Base-by-base conservation (phyloP, 2,888 invertebrate species). In the Epirrita christyi region DNA sequence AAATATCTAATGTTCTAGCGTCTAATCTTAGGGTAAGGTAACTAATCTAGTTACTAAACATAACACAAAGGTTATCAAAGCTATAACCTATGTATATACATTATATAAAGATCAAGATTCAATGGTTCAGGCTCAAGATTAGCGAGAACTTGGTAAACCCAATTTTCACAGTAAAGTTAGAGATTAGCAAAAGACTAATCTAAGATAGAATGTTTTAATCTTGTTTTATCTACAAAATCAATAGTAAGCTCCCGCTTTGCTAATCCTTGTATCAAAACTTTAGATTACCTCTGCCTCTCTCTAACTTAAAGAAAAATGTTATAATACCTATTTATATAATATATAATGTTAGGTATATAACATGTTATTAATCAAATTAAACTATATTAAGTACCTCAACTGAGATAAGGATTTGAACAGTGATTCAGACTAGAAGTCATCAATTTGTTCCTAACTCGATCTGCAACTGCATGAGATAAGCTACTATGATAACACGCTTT, bases 391-490 rank as follows among this genome's bases (percentile, higher is more conserved):
- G 44, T 50, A 48, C 55, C 41, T 58, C 38, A 10, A 40, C 53
- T 53, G 40, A 61, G 59, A 53, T 55, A 44, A 47, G 57, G 59
- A 63, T 61, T 63, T 43, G 45, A 59, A 55, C 64, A 53, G 61
- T 55, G 64, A 67, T 64, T 67, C 55, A 52, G 55, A 48, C 58
- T 63, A 63, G 43, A 21, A 64, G 60, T 52, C 70, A 60, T 64
- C 72, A 68, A 72, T 73, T 76, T 66, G 64, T 65, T 61, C 59
- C 66, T 63, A 68, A 76, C 72, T 71, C 66, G 59, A 71, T 70
- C 64, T 67, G 41, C 42, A 40, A 42, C 50, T 65, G 58, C n/a
- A n/a, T n/a, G n/a, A n/a, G 38, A 14, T 10, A 41, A n/a, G 10
- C 37, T 57, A 62, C 65, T 49, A 36, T 34, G 32, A 13, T 32